Conservation (phyloP, 2,888 invertebrate genomes). For the Leucania comma region DNA sequence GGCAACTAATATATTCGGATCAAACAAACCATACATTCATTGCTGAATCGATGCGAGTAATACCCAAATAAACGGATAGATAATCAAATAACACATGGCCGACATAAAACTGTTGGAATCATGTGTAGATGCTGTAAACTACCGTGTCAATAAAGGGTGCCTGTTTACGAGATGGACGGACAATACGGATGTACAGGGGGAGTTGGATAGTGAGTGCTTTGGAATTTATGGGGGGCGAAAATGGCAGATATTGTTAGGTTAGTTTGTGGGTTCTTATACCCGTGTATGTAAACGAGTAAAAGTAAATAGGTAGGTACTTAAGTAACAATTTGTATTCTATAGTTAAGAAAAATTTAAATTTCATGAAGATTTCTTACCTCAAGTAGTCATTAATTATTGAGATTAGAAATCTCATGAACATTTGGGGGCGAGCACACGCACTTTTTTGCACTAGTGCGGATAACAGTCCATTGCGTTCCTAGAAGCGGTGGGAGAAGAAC, state of each 20-base stretch:
- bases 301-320: too few species aligned
- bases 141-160: slow-evolving; percentile 69
- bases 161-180: slow-evolving; percentile 66
- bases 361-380: too few species aligned
- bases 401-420: too few species aligned
- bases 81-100: slow-evolving; percentile 77
- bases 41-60: slow-evolving; percentile 65
- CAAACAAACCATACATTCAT: slow-evolving; percentile 67
- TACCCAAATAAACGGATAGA: slow-evolving; percentile 72
- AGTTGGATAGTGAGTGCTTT: not conserved
- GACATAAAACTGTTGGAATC: slow-evolving; percentile 72
- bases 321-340: too few species aligned
- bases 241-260: not conserved
- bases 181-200: slow-evolving; percentile 61
- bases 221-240: not conserved
- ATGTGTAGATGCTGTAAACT: slow-evolving; percentile 65
- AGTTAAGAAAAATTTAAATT: too few species aligned
- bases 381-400: too few species aligned
- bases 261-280: too few species aligned
- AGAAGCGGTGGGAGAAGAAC: too few species aligned
- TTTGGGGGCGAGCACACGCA: too few species aligned
- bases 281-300: too few species aligned
- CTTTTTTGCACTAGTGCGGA: too few species aligned
- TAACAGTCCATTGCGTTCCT: too few species aligned
- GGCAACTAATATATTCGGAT: slow-evolving; percentile 65